Base-by-base conservation (phyloP, 2,113 vertebrate species). In the Catharus bicknelli region DNA sequence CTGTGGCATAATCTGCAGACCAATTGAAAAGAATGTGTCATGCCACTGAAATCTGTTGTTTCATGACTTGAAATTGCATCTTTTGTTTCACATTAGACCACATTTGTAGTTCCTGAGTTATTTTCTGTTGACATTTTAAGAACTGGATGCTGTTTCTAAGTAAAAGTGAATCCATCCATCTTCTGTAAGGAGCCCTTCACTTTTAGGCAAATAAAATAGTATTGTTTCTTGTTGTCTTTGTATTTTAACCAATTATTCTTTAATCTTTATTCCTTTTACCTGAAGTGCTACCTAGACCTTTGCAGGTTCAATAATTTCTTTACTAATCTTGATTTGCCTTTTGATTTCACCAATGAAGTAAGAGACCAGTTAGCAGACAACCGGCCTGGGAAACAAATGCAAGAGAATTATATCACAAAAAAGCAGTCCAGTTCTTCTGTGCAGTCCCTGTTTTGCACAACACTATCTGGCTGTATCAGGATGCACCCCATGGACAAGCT, bases 51-150 rank as follows among this genome's bases (percentile, higher is more conserved):
- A 88, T 88, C 34, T 94, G 47, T 83, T 69, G 5, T 80, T 90
- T 90, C 29, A n/a, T 40, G 21, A 78, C 81, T 92, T 89, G 57
- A 85, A 90, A 83, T 83, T 25, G 26, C 79, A 72, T 88, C 58
- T 87, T 82, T 84, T 95, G 14, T 95, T 90, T 91, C 74, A 82
- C 67, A 45, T 63, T 79, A 72, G 81, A 68, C 45, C 25, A 34
- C 66, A 55, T 72, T 94, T 94, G 16, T 90, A 75, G n/a, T 86
- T 78, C 30, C 53, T 78, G 48, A 81, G 21, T 79, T 90, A 73
- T 90, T 90, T 64, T 83, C 62, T 84, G 64, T 72, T 95, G 90
- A 80, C 81, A 87, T 95, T 91, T 94, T 66, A 84, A 84, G 74
- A 82, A 61, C 17, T 82, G 74, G 53, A 72, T 12, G 13, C 25